These are phyloP conservation scores for Melospiza georgiana DNA, from an alignment of 2,113 vertebrate species.

Conservation along the genomic window DNA sequence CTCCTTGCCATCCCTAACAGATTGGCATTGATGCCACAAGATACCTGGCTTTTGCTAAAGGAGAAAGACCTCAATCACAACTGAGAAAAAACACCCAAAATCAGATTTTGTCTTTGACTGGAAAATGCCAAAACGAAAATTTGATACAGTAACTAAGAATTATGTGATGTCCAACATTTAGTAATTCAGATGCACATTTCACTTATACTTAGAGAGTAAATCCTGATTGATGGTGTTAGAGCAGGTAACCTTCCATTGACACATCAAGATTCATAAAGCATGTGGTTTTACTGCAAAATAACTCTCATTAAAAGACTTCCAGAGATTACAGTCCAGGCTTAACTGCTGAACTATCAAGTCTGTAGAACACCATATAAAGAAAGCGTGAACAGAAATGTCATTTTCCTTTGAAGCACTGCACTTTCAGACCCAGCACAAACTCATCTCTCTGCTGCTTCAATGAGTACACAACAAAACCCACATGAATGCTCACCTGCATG, in stretches of 20 bases:
- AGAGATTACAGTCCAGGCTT: not conserved
- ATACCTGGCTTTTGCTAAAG: not conserved
- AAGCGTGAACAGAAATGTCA: not conserved
- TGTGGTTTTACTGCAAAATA: not conserved
- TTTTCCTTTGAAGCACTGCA: not conserved
- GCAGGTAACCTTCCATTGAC: not conserved
- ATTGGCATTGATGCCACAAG: not conserved
- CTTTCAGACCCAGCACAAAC: not conserved
- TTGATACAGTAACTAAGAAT: not conserved
- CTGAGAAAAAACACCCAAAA: not conserved
- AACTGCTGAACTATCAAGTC: not conserved
- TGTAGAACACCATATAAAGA: not conserved
- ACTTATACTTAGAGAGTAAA: not conserved
- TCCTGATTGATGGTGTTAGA: not conserved
- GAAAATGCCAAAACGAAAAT: not conserved
- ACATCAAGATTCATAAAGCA: not conserved
- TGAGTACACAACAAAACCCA: not conserved
- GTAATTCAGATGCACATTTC: not conserved
- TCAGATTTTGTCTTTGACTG: not conserved
- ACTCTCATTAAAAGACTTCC: not conserved
- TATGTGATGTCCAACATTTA: not conserved
- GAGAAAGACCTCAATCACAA: not conserved
- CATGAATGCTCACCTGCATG: not conserved
- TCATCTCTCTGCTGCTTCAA: not conserved
- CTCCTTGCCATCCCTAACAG: not conserved